phyloP scores from a whole-genome alignment of 2,113 vertebrate species.

The Oplegnathus fasciatus region DNA sequence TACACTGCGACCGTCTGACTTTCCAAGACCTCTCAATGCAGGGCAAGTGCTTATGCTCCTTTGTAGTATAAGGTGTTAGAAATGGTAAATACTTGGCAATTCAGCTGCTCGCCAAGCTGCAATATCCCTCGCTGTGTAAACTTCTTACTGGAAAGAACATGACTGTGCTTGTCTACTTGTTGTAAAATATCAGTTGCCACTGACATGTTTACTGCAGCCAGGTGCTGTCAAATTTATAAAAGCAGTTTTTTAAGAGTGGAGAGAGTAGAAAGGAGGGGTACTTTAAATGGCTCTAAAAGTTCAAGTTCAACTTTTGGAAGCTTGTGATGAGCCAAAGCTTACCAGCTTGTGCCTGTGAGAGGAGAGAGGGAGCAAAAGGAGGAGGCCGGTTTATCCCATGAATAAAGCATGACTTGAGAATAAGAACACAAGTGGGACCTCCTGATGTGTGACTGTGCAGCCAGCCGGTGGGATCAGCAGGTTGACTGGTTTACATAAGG shows the following conservation, averaged over 20 bases:
- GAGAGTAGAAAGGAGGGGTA: neutral
- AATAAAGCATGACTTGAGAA: constrained; percentile 71
- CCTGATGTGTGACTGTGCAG: constrained; percentile 66
- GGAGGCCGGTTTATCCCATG: constrained; percentile 56
- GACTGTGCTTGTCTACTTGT: neutral
- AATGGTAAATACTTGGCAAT: constrained; percentile 36
- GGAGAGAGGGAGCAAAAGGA: neutral
- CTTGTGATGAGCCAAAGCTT: constrained; percentile 10
- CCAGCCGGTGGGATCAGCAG: constrained; percentile 59
- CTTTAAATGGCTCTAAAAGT: constrained; percentile 20
- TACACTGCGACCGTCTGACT: constrained; percentile 50
- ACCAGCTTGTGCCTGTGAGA: constrained; percentile 12
- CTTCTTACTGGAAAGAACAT: constrained; percentile 22
- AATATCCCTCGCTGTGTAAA: constrained; percentile 49
- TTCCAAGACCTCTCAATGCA: constrained; percentile 51
- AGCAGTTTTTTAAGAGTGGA: neutral
- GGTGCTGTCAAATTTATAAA: neutral
- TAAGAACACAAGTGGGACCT: constrained; percentile 56
- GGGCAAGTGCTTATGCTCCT: constrained; percentile 29
- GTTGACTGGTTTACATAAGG: constrained; percentile 71
- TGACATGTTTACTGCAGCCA: constrained; percentile 37
- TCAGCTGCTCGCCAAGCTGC: constrained; percentile 9
- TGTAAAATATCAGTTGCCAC: constrained; percentile 6
- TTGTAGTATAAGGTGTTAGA: constrained; percentile 29
- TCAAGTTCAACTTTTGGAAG: constrained; percentile 22